A percentile compares a stretch with the other conserved stretches of the same genome.
Evolutionary conservation across 2,113 vertebrate species (phyloP).

Genomic region (Austrofundulus limnaeus): DNA sequence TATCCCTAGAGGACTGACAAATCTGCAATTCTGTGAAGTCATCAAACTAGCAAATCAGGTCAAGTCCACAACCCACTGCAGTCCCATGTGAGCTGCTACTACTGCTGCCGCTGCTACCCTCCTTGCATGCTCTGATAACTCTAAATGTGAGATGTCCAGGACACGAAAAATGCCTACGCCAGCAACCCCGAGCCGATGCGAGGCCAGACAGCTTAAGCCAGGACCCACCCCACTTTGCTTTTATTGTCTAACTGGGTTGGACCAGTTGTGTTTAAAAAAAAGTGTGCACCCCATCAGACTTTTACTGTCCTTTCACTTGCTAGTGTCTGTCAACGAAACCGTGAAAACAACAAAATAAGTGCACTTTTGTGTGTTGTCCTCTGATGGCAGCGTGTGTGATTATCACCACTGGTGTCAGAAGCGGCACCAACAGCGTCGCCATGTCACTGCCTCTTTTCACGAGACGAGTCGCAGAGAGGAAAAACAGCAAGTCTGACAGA

Average conservation of each 20-base stretch:
- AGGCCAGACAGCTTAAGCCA: conserved; percentile 63
- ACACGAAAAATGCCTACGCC: conserved; percentile 64
- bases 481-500: conserved; percentile 35
- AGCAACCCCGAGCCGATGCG: conserved; percentile 57
- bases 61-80: conserved; percentile 42
- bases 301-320: conserved; percentile 40
- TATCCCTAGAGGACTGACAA: conserved; percentile 27
- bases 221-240: conserved; percentile 52
- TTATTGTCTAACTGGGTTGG: conserved; percentile 55
- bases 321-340: conserved; percentile 27
- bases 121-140: conserved; percentile 59
- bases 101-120: conserved; percentile 18
- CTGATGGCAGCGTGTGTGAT: conserved; percentile 27
- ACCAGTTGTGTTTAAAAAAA: too few relatives aligned
- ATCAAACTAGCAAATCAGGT: conserved; percentile 63
- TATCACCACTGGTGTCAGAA: conserved; percentile 43
- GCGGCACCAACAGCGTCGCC: conserved; percentile 29
- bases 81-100: conserved; percentile 39
- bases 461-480: conserved; percentile 25
- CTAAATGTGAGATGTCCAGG: conserved; percentile 52
- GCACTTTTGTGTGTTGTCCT: conserved; percentile 35
- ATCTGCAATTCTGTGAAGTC: conserved; percentile 37
- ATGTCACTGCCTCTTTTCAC: conserved; percentile 35
- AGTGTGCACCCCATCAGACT: conserved; percentile 40
- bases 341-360: conserved; percentile 16